These are phyloP conservation scores for Thysanoteuthis rhombus DNA, from an alignment of 2,888 invertebrate species.

Conservation along the genomic window DNA sequence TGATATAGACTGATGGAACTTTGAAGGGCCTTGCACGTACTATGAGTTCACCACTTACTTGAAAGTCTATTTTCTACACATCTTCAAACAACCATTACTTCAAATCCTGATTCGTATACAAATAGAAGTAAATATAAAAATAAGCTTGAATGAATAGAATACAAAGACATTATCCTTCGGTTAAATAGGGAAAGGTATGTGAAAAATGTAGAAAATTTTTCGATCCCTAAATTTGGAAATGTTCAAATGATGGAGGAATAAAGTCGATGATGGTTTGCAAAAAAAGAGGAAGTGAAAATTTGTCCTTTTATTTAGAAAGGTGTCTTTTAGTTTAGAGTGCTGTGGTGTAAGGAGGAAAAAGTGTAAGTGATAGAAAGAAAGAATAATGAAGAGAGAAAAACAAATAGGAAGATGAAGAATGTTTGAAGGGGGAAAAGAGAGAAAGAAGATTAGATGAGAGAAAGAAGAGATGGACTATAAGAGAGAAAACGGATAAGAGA, in stretches of 20 bases:
- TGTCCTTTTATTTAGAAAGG: not conserved
- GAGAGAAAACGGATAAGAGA: too few species aligned
- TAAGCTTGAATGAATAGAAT: not conserved
- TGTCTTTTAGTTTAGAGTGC: not conserved
- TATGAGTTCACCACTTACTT: not conserved
- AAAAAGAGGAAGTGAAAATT: not conserved
- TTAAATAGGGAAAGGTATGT: not conserved
- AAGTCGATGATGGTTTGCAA: not conserved
- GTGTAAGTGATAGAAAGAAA: too few species aligned
- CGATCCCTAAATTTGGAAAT: not conserved
- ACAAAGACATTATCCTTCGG: not conserved
- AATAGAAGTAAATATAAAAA: not conserved
- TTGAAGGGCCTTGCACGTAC: not conserved
- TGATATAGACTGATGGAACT: not conserved
- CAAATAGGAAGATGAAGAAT: too few species aligned
- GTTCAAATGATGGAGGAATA: not conserved
- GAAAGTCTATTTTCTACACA: too few species aligned
- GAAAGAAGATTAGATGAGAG: too few species aligned
- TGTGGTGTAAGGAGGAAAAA: too few species aligned
- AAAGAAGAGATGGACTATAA: too few species aligned
- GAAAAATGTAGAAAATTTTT: not conserved
- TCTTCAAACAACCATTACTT: too few species aligned
- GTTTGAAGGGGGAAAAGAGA: too few species aligned
- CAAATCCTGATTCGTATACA: not conserved
- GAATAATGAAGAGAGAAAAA: too few species aligned